Evolutionary conservation across 2,797 vertebrate genomes (phyloP).

Genomic region (Enteromius afrohamiltoni): DNA sequence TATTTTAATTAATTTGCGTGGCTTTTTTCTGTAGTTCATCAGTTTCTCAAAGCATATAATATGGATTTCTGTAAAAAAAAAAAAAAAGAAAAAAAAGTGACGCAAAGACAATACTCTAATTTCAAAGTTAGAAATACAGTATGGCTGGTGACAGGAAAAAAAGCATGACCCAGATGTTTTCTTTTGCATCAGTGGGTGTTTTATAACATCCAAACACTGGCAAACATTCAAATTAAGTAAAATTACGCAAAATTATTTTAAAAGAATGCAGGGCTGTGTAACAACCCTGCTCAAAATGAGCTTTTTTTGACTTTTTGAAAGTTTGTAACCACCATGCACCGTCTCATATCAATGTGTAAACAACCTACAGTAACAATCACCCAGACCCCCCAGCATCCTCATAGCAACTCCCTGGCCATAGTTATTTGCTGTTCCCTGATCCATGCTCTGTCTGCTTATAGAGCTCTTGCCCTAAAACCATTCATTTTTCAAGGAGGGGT

Average conservation of each 20-base stretch:
- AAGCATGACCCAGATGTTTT: neutral
- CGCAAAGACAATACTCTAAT: neutral
- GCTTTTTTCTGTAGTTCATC: neutral
- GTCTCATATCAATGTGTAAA: neutral
- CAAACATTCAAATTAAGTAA: neutral
- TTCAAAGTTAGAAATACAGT: neutral
- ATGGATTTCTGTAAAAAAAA: neutral
- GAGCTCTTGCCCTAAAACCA: conserved; percentile 19
- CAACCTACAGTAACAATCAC: neutral
- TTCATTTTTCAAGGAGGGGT: neutral
- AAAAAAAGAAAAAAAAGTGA: too few species aligned
- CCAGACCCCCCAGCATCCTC: neutral
- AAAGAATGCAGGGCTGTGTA: neutral
- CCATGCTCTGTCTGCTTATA: neutral
- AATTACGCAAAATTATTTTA: neutral
- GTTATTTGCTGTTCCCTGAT: neutral
- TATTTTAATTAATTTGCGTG: neutral
- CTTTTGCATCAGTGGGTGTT: neutral
- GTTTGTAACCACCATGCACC: neutral
- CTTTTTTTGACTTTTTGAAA: neutral
- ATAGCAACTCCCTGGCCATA: neutral
- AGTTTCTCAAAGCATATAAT: neutral
- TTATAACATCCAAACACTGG: neutral
- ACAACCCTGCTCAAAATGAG: neutral
- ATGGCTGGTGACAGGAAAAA: neutral